phyloP scores from a whole-genome alignment of 1,140 invertebrate genomes.

The Monomorium pharaonis region DNA sequence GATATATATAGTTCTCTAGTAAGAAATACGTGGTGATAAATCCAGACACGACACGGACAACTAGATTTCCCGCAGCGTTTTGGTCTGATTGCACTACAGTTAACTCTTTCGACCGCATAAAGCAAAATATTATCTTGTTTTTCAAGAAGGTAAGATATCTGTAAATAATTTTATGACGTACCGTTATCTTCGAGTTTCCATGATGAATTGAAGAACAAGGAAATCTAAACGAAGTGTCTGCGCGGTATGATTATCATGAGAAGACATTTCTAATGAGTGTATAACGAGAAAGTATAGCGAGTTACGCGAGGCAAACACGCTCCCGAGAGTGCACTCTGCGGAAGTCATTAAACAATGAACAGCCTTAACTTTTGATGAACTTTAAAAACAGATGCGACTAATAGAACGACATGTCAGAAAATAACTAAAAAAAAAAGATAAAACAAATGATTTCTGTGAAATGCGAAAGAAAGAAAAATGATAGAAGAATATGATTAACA shows the following conservation, averaged over 20 bases:
- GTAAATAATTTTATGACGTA: slow-evolving; percentile 80
- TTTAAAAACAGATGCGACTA: slow-evolving; percentile 1
- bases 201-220: neutral
- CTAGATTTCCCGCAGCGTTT: slow-evolving; percentile 76
- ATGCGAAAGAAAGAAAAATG: neutral
- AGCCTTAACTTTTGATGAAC: slow-evolving; percentile 15
- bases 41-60: slow-evolving; percentile 71
- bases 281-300: neutral
- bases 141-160: slow-evolving; percentile 70
- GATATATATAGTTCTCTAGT: slow-evolving; percentile 60
- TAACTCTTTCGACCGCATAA: slow-evolving; percentile 59
- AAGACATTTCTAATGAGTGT: slow-evolving; percentile 20
- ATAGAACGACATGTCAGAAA: neutral
- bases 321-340: neutral
- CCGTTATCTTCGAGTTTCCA: slow-evolving; percentile 43
- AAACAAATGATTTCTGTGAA: neutral
- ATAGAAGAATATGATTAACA: neutral
- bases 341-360: slow-evolving; percentile 18
- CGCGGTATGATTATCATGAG: neutral
- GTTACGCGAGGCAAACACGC: neutral
- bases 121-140: slow-evolving; percentile 78
- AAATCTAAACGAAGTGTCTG: neutral
- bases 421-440: neutral
- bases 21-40: slow-evolving; percentile 81
- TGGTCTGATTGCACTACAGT: slow-evolving; percentile 74